These are phyloP conservation scores for Euplexia lucipara DNA, from an alignment of 2,888 invertebrate species.

Conservation along the genomic window DNA sequence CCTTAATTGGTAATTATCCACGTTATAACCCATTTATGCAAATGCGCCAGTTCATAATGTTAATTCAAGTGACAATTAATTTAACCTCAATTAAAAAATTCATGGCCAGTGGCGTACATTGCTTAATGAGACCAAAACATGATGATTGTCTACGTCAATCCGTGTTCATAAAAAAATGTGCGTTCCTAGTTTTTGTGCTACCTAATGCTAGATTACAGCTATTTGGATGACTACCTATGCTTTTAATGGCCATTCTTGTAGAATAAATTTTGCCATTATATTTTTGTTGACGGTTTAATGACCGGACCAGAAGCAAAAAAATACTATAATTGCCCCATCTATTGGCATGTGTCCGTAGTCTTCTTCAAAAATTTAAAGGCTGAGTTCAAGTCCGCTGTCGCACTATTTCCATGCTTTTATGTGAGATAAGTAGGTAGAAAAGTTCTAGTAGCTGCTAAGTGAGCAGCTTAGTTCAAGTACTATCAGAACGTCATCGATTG, in stretches of 20 bases:
- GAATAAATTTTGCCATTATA: not conserved
- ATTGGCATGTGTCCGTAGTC: not conserved
- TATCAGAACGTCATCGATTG: slow-evolving; percentile 23
- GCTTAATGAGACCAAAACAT: slow-evolving; percentile 65
- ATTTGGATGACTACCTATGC: slow-evolving; percentile 8
- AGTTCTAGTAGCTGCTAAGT: not conserved
- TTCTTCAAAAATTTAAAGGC: not conserved
- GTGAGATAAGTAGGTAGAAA: not conserved
- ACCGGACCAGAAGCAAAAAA: not conserved
- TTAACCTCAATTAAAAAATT: slow-evolving; percentile 86
- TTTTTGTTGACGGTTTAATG: not conserved
- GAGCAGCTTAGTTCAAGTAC: slow-evolving; percentile 7
- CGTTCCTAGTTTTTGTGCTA: slow-evolving; percentile 12
- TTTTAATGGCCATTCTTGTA: slow-evolving; percentile 2
- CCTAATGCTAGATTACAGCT: not conserved
- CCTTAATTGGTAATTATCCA: slow-evolving; percentile 57
- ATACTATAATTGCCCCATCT: not conserved
- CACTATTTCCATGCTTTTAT: not conserved
- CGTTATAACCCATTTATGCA: slow-evolving; percentile 58
- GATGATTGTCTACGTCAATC: slow-evolving; percentile 42
- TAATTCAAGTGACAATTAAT: slow-evolving; percentile 84
- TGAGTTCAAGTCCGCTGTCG: not conserved
- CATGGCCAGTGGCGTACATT: slow-evolving; percentile 69
- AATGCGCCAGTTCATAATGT: slow-evolving; percentile 71
- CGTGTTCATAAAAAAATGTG: slow-evolving; percentile 15